Evolutionary conservation across 23 tunicate species (phyloP).

Genomic region (Clavelina lepadiformis): DNA sequence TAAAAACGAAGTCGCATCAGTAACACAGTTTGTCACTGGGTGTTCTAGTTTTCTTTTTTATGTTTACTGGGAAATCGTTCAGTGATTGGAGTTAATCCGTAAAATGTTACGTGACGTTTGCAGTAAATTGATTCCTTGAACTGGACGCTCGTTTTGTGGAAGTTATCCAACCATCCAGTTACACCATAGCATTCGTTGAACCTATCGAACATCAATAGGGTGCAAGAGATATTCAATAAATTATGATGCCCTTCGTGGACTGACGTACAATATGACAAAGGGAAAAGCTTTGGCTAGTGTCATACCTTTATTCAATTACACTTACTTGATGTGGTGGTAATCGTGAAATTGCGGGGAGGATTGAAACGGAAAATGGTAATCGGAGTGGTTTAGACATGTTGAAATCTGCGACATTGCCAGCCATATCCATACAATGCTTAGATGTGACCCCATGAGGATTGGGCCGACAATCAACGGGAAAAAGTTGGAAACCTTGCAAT

Average conservation of each 20-base stretch:
- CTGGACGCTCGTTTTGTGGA: slow-evolving; percentile 73
- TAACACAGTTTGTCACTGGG: too few relatives aligned
- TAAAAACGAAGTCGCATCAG: too few relatives aligned
- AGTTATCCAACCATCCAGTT: slow-evolving; percentile 67
- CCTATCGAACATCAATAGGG: slow-evolving; percentile 9
- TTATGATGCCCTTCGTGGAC: too few relatives aligned
- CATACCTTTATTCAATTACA: neutral
- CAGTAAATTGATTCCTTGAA: slow-evolving; percentile 71
- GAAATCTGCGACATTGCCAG: slow-evolving; percentile 29
- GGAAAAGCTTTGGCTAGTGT: neutral
- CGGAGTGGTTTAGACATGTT: slow-evolving; percentile 54
- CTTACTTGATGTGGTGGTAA: slow-evolving; percentile 78
- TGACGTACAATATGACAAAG: slow-evolving; percentile 1
- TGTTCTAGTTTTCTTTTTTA: slow-evolving; percentile 50
- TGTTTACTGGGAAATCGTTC: slow-evolving; percentile 55
- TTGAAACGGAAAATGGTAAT: slow-evolving; percentile 65
- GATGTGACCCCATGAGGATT: slow-evolving; percentile 52
- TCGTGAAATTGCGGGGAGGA: slow-evolving; percentile 78
- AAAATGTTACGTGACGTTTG: slow-evolving; percentile 67
- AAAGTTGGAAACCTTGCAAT: slow-evolving; percentile 47
- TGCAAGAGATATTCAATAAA: neutral
- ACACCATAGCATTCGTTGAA: slow-evolving; percentile 85
- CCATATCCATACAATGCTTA: slow-evolving; percentile 51
- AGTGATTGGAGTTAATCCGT: slow-evolving; percentile 45
- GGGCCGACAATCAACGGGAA: slow-evolving; percentile 50